These are phyloP conservation scores for Sphaerophoria rueppellii DNA, from an alignment of 2,888 invertebrate genomes.

Conservation along the genomic window DNA sequence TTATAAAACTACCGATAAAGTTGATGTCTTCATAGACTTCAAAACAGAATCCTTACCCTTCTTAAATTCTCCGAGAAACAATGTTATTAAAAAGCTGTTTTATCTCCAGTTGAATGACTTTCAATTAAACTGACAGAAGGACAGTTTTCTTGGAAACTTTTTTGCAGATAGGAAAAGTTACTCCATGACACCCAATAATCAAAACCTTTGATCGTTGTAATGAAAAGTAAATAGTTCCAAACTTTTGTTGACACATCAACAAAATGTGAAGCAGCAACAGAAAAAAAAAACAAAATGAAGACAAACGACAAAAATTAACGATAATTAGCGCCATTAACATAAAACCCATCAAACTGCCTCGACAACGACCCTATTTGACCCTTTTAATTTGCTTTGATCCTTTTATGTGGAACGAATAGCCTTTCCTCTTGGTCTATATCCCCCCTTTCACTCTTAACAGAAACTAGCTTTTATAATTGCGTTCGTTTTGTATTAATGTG, in stretches of 20 bases:
- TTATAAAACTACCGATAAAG: no score
- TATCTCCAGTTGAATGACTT: no score
- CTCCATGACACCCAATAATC: background rate
- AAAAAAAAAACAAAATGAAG: background rate
- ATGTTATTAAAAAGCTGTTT: no score
- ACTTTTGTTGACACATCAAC: background rate
- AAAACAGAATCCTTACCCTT: no score
- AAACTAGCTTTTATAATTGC: background rate
- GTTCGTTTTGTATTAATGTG: conserved; percentile 11
- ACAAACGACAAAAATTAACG: conserved; percentile 1
- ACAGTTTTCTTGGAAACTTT: no score
- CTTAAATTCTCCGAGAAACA: no score
- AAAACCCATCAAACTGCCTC: background rate
- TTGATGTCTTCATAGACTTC: no score
- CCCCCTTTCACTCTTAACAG: background rate
- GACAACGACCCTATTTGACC: background rate
- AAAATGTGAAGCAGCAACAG: background rate
- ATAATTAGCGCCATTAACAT: conserved; percentile 11
- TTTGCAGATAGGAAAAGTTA: no score
- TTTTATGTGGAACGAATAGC: conserved; percentile 13
- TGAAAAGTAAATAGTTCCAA: background rate
- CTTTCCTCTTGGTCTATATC: background rate
- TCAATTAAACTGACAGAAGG: no score
- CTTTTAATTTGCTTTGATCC: conserved; percentile 24
- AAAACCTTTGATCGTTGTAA: conserved; percentile 6